Base-by-base conservation (phyloP, 2,888 invertebrate species). In the Vanessa cardui region DNA sequence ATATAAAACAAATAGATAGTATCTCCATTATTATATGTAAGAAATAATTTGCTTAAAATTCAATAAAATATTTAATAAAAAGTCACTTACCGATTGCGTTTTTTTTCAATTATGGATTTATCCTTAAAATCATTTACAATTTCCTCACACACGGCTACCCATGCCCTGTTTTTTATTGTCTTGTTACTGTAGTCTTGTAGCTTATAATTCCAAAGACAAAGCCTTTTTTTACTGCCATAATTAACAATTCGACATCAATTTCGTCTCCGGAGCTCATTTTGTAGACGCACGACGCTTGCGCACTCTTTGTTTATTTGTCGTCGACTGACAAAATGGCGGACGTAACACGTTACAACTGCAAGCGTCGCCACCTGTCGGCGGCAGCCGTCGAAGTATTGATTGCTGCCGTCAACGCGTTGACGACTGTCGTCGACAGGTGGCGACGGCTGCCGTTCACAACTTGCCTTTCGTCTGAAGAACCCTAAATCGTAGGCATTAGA, bases 71-170 rank as follows among this genome's bases (percentile, higher is more conserved):
- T 56, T 26, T 56, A 56, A 9, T 26, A 56, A 20, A 26, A 56
- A 56, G 31, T 56, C 60, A 60, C 60, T 60, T 61, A 61, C 60
- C 60, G 49, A 61, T 61, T 26, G 47, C 49, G 60, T 61, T 61
- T 61, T 60, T n/a, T 61, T 61, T 61, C 60, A 61, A 31, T 61
- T 61, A 61, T 61, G n/a, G 47, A 61, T 47, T 61, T 61, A 61
- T 61, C 49, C 31, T 49, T 61, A 61, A 61, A 61, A 61, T 61
- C 60, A 49, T 49, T 61, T 61, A 61, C 33, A 61, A 61, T 33
- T 61, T 61, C 60, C 33, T 61, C 47, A 47, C 47, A 47, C 47
- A 47, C 47, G 18, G 47, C 47, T 47, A 47, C 47, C 47, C 47
- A 47, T 49, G 62, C 39, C 18, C 50, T 62, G 62, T 62, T 62